phyloP scores from a whole-genome alignment of 1,140 invertebrate species.

The Mycetomoellerius zeteki region DNA sequence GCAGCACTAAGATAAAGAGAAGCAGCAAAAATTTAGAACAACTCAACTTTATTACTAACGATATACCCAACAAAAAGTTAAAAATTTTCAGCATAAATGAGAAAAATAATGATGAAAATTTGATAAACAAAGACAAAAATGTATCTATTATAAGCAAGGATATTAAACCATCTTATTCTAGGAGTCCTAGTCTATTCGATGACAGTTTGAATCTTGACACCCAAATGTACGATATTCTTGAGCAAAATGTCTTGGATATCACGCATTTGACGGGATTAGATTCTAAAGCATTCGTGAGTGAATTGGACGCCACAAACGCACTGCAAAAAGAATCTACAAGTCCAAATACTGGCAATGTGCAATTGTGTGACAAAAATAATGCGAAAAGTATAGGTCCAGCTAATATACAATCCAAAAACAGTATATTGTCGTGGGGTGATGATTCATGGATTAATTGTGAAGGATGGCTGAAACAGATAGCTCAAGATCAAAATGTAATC shows the following conservation, averaged over 20 bases:
- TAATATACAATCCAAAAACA: constrained; percentile 13
- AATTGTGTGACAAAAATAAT: neutral
- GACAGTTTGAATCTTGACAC: constrained; percentile 83
- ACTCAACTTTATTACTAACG: neutral
- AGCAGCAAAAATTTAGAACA: neutral
- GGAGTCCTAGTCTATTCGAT: constrained; percentile 82
- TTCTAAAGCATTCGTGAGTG: constrained; percentile 34
- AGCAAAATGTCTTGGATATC: constrained; percentile 82
- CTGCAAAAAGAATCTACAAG: constrained; percentile 1
- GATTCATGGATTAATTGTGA: constrained; percentile 80
- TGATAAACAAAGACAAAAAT: neutral
- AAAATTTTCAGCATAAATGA: neutral
- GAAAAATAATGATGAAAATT: neutral
- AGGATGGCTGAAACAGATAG: constrained; percentile 58
- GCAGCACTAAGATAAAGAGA: constrained; percentile 18
- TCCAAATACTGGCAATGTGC: neutral
- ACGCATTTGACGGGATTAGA: constrained; percentile 73
- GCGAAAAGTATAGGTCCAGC: neutral
- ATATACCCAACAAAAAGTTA: constrained; percentile 27
- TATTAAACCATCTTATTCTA: constrained; percentile 48
- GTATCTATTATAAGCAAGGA: constrained; percentile 17
- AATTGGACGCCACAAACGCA: constrained; percentile 6
- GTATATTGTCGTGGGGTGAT: constrained; percentile 76
- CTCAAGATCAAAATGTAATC: constrained; percentile 29
- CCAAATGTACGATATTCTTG: constrained; percentile 82